Base-by-base conservation (phyloP, 1,140 invertebrate species). In the Drosophila orosa region DNA sequence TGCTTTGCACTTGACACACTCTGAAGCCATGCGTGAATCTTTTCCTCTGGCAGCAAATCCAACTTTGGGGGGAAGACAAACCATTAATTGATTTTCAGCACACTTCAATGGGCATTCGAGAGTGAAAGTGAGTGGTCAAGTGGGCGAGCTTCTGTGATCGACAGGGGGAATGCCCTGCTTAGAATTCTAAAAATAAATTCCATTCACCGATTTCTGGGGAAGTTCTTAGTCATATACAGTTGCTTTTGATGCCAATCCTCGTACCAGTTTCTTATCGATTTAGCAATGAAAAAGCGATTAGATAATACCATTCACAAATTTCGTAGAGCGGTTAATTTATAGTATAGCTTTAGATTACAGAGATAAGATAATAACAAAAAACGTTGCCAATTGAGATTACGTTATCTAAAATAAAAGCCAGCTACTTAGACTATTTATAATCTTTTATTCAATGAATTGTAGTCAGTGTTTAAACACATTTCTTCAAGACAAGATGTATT, bases 1-100 rank as follows among this genome's bases (percentile, higher is more conserved):
- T 87, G 84, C 59, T 42, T 73, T 87, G 83, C 83, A 89, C 84
- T 89, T 87, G 83, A 87, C 84, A 89, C 67, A 87, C 68, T 63
- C 60, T 76, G 76, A 80, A 89, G 66, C 80, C 80, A 87, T 79
- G 82, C 82, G 83, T 82, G 81, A 86, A 87, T 76, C 78, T 86
- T 74, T 77, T 58, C 50, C 74, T 33, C 22, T 15, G 65, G 35
- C 71, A 57, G n/a, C 61, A 72, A 72, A 22, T 44, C 22, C 45
- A 87, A 87, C 71, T 86, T 79, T 59, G 81, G 74, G 65, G 45
- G 39, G 63, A 71, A 83, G 69, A 73, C 72, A 68, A 56, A 67
- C 78, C 60, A 87, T 84, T 84, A 84, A 84, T 87, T 79, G 76
- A 89, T 80, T 87, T 79, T 52, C 62, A 47, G 62, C 72, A 83